Conservation (phyloP, 92 coral and sea anemone species). For the Porites lobata region DNA sequence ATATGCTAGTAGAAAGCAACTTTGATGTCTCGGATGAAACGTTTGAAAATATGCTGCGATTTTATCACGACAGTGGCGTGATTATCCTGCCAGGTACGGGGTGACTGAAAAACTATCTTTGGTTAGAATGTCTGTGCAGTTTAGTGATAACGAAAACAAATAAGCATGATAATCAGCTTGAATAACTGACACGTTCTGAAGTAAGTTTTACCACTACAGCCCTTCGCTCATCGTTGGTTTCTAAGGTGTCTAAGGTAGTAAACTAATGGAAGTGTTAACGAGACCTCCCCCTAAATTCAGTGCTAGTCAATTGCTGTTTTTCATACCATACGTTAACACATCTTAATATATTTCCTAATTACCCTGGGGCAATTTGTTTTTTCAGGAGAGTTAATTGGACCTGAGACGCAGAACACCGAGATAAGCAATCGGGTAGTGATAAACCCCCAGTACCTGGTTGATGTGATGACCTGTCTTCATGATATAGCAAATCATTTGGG, state of each 20-base stretch:
- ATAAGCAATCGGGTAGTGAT: constrained; percentile 62
- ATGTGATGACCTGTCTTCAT: constrained; percentile 80
- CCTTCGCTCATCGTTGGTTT: no score
- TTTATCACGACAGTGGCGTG: constrained; percentile 82
- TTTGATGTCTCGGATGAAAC: constrained; percentile 26
- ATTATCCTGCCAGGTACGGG: constrained; percentile 70
- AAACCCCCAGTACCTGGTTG: constrained; percentile 76
- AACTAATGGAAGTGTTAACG: no score
- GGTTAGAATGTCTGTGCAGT: neutral
- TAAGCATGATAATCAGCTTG: no score
- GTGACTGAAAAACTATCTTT: neutral
- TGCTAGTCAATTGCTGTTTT: no score
- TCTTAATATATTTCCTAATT: no score
- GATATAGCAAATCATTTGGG: constrained; percentile 49
- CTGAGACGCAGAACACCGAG: constrained; percentile 21
- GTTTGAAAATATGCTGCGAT: constrained; percentile 72
- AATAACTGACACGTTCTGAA: no score
- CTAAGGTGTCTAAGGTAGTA: neutral
- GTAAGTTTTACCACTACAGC: no score
- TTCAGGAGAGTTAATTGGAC: constrained; percentile 57
- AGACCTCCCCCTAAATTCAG: no score
- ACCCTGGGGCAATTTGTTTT: neutral
- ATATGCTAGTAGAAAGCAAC: constrained; percentile 16
- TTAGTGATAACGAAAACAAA: neutral
- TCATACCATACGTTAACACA: no score